These are phyloP conservation scores for Euphydryas editha DNA, from an alignment of 2,888 invertebrate species.

Conservation along the genomic window DNA sequence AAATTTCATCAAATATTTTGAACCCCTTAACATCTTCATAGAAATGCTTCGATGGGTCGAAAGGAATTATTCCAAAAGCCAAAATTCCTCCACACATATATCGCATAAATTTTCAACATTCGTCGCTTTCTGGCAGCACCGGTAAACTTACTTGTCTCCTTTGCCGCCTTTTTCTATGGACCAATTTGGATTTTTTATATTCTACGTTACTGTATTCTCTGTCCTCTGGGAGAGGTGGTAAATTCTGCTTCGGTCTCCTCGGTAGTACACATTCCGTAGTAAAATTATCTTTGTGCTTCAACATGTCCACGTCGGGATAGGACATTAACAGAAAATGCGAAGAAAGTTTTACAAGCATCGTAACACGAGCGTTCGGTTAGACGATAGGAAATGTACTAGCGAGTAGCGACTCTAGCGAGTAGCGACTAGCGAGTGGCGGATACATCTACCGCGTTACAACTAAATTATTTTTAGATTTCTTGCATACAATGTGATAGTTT, in stretches of 20 bases:
- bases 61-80: slow-evolving; percentile 4
- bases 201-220: slow-evolving; percentile 71
- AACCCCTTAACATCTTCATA: slow-evolving; percentile 1
- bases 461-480: slow-evolving; percentile 58
- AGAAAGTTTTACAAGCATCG: slow-evolving; percentile 66
- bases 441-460: slow-evolving; percentile 38
- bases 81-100: slow-evolving; percentile 17
- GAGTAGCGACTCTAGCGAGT: too few species aligned
- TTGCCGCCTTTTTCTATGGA: slow-evolving; percentile 61
- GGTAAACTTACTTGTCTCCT: slow-evolving; percentile 66
- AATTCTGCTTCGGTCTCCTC: slow-evolving; percentile 62
- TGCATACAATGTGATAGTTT: slow-evolving; percentile 41
- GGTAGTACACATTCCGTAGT: slow-evolving; percentile 71
- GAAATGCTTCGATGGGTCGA: not conserved
- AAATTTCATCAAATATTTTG: not conserved
- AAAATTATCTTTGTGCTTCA: slow-evolving; percentile 69
- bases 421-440: too few species aligned
- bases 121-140: slow-evolving; percentile 69
- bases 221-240: slow-evolving; percentile 73
- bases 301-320: slow-evolving; percentile 70
- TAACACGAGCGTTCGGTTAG: slow-evolving; percentile 55
- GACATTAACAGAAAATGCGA: slow-evolving; percentile 56
- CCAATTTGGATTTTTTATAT: slow-evolving; percentile 60
- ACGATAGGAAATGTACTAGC: slow-evolving; percentile 47
- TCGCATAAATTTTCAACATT: slow-evolving; percentile 56